These are phyloP conservation scores for Pygmarrhopalites habei DNA, from an alignment of 1,140 invertebrate genomes.

Conservation along the genomic window DNA sequence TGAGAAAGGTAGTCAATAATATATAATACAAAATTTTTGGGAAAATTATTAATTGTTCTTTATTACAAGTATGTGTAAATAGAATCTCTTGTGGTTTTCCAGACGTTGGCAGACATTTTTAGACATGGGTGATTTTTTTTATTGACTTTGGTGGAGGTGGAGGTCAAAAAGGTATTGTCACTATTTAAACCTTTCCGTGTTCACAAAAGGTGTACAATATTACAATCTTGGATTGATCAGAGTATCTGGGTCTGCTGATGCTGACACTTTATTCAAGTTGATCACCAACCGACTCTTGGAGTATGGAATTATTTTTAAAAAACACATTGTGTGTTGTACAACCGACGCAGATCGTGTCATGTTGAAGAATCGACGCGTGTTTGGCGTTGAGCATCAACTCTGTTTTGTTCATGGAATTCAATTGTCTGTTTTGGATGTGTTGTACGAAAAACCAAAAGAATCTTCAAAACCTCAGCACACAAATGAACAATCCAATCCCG, in stretches of 20 bases:
- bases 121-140: too few relatives aligned
- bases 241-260: neutral
- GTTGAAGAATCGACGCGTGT: slow-evolving; percentile 4
- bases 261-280: slow-evolving; percentile 2
- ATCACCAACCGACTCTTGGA: neutral
- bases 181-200: slow-evolving; percentile 11
- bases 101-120: too few relatives aligned
- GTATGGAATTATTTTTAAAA: neutral
- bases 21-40: too few relatives aligned
- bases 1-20: too few relatives aligned
- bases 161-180: slow-evolving; percentile 1
- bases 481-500: too few relatives aligned
- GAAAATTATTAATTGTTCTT: too few relatives aligned
- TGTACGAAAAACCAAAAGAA: slow-evolving; percentile 9
- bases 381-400: neutral
- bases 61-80: too few relatives aligned
- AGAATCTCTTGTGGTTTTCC: too few relatives aligned
- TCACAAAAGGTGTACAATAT: neutral
- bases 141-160: slow-evolving; percentile 12
- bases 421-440: slow-evolving; percentile 8
- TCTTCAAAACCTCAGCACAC: neutral
- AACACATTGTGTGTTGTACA: slow-evolving; percentile 1
- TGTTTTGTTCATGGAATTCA: slow-evolving; percentile 17
- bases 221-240: slow-evolving; percentile 3
- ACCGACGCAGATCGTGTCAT: slow-evolving; percentile 17